Evolutionary conservation across 2,888 invertebrate genomes (phyloP).

Genomic region (Bembecia ichneumoniformis): DNA sequence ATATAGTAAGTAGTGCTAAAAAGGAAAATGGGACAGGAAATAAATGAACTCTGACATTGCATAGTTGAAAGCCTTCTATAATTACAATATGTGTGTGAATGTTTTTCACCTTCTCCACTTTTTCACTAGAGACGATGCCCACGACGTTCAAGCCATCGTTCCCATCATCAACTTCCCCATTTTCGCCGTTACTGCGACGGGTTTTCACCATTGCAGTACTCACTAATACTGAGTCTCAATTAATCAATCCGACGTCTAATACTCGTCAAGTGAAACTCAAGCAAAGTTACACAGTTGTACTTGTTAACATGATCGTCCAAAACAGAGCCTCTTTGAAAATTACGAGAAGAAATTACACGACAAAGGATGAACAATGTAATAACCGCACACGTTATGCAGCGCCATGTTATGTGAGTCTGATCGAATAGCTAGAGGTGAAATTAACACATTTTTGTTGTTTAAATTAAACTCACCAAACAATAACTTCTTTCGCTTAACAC

Average conservation of each 20-base stretch:
- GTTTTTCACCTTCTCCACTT: conserved; percentile 40
- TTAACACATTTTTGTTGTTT: conserved; percentile 12
- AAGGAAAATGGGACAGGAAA: conserved; percentile 47
- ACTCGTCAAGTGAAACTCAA: conserved; percentile 39
- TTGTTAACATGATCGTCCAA: conserved; percentile 13
- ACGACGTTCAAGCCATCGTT: conserved; percentile 61
- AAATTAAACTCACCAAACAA: conserved; percentile 46
- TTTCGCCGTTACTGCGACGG: conserved; percentile 69
- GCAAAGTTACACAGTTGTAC: conserved; percentile 33
- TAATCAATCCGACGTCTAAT: conserved; percentile 21
- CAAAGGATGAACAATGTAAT: conserved; percentile 57
- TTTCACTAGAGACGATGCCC: conserved; percentile 64
- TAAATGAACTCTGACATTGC: conserved; percentile 19
- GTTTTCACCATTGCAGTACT: conserved; percentile 69
- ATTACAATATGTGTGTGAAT: background rate
- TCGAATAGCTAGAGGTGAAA: conserved; percentile 20
- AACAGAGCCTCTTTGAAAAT: conserved; percentile 28
- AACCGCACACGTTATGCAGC: conserved; percentile 55
- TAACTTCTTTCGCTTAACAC: conserved; percentile 22
- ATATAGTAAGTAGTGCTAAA: conserved; percentile 4
- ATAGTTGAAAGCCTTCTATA: conserved; percentile 34
- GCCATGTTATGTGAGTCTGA: conserved; percentile 53
- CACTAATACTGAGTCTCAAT: conserved; percentile 22
- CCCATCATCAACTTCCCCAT: conserved; percentile 65
- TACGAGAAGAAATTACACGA: conserved; percentile 40